Evolutionary conservation across 2,888 invertebrate genomes (phyloP), one percentile per base, ranked within the genome.

Genomic region (Phytoseiulus persimilis): DNA sequence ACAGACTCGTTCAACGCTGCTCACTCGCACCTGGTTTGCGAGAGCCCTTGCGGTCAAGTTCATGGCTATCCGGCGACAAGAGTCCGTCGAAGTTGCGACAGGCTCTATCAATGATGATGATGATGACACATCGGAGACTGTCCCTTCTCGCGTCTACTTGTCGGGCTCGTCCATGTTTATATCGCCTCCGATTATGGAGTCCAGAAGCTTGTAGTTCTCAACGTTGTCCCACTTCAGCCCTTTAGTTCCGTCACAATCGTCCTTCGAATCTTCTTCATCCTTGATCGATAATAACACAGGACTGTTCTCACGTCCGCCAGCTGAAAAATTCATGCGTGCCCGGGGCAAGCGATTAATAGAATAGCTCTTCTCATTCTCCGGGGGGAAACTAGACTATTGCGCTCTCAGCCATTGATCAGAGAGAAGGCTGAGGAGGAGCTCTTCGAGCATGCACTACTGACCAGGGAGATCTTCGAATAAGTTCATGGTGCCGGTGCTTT

Each of bases 231-330:
- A 87, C 87, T 87, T 87, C 45, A 87, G 32, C n/a, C 87, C 45
- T 45, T 87, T 87, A 32, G 87, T 39, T n/a, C 87, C 33, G 32
- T 87, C 87, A 65, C 65, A 65, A 87, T 87, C 87, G 45, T 87
- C 87, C 33, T 87, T 87, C 32, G 87, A 87, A 39, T 87, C 87
- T 45, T 87, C 87, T 87, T 87, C 87, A 32, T 87, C 87, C 45
- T 87, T 87, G 28, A 87, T 87, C n/a, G 87, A 87, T n/a, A 87
- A n/a, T 87, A 87, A 45, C 11, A 87, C 87, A 87, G 87, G 87
- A 45, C 87, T 87, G 45, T 87, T 87, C 33, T 87, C 87, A 23
- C 87, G 87, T n/a, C 87, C 87, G n/a, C 87, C 87, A 31, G 87
- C 87, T 87, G 87, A 23, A 65, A 65, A 65, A 65, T 23, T 65